phyloP scores from a whole-genome alignment of 2,888 invertebrate genomes.

The Lycophotia porphyrea region DNA sequence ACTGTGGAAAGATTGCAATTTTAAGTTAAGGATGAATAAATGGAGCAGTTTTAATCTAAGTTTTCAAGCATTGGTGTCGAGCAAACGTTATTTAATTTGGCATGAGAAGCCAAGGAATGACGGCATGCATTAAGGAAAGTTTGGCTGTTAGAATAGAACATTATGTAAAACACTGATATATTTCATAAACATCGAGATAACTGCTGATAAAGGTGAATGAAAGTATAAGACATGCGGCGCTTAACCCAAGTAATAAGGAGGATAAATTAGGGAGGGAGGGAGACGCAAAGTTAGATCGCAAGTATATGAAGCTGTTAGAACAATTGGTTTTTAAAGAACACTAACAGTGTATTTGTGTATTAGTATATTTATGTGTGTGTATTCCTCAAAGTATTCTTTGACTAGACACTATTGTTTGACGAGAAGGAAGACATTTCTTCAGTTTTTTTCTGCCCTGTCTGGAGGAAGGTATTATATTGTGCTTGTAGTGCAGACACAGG shows the following conservation, averaged over 20 bases:
- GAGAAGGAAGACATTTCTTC: conserved; percentile 47
- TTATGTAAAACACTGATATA: neutral
- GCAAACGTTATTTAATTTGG: neutral
- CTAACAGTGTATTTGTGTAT: neutral
- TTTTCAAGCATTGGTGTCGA: neutral
- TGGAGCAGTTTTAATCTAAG: neutral
- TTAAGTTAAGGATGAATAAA: neutral
- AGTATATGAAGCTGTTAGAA: neutral
- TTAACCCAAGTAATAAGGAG: neutral
- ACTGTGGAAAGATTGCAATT: conserved; percentile 79
- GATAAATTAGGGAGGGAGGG: neutral
- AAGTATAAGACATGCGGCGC: neutral
- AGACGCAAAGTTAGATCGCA: neutral
- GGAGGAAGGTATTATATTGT: conserved; percentile 33
- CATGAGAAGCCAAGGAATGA: neutral
- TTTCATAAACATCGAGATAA: neutral
- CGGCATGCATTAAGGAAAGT: neutral
- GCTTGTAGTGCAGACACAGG: conserved; percentile 41
- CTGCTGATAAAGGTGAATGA: neutral
- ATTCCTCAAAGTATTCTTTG: conserved; percentile 12
- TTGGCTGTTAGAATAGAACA: neutral
- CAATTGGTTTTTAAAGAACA: conserved; percentile 1
- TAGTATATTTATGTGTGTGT: too few relatives aligned
- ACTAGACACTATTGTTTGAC: conserved; percentile 47
- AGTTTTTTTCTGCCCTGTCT: conserved; percentile 63